phyloP scores from a whole-genome alignment of 2,113 vertebrate species.

The Neotoma lepida region DNA sequence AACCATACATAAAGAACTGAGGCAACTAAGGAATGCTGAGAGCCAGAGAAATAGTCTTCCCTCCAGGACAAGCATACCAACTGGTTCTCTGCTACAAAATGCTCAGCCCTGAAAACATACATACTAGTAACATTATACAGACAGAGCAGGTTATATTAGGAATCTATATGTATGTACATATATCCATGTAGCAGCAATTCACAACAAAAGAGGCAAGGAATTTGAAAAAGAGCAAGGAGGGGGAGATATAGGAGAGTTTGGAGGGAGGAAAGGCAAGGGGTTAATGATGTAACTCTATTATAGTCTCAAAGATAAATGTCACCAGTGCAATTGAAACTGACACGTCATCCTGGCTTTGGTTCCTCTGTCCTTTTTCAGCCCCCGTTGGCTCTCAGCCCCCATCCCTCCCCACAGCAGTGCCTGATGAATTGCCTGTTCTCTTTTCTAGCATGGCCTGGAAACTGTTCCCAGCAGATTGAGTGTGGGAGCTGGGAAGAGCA shows the following conservation, averaged over 20 bases:
- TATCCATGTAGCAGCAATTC: not conserved
- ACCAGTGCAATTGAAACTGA: not conserved
- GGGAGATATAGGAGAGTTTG: not conserved
- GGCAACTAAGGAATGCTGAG: not conserved
- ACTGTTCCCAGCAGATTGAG: not conserved
- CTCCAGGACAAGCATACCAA: not conserved
- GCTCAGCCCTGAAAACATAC: not conserved
- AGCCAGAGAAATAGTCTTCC: not conserved
- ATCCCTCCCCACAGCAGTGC: not conserved
- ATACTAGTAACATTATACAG: not conserved
- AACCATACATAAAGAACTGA: not conserved
- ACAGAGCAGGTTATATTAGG: not conserved
- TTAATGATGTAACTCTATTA: not conserved
- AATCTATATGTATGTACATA: not conserved
- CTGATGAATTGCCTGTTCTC: constrained; percentile 28
- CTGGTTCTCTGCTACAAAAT: no score
- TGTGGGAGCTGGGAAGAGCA: not conserved
- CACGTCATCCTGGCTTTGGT: not conserved
- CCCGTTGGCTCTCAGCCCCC: not conserved
- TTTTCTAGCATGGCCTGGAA: not conserved
- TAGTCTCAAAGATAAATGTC: not conserved
- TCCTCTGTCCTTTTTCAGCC: not conserved
- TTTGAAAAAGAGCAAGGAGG: not conserved
- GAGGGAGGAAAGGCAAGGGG: not conserved
- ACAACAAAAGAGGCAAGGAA: not conserved